Percentiles rank a stretch among this genome's conserved stretches.
These are phyloP conservation scores for Elachura formosa DNA, from an alignment of 2,113 vertebrate genomes.

Conservation along the genomic window DNA sequence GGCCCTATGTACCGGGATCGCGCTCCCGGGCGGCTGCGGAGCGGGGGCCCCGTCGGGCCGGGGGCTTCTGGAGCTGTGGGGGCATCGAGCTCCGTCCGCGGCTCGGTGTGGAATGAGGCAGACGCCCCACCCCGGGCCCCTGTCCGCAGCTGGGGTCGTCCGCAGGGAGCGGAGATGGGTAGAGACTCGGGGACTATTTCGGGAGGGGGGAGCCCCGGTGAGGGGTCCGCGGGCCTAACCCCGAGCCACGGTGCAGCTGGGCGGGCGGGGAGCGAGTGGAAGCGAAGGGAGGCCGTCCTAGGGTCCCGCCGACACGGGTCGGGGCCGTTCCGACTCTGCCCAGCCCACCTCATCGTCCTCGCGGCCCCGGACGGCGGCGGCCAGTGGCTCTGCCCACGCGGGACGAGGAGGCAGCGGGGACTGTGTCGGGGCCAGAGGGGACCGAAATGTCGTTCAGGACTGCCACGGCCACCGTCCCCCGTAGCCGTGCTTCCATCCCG, in stretches of 20 bases:
- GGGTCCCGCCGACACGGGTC: background rate
- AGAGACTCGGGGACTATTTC: background rate
- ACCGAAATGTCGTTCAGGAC: background rate
- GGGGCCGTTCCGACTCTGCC: too few relatives aligned
- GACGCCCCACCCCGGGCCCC: too few relatives aligned
- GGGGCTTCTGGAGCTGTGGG: too few relatives aligned
- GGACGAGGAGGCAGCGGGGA: background rate
- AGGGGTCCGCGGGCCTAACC: too few relatives aligned
- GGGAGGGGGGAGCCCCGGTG: too few relatives aligned
- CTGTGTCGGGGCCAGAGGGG: background rate
- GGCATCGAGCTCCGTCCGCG: too few relatives aligned
- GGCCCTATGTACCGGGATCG: too few relatives aligned
- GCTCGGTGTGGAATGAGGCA: background rate
- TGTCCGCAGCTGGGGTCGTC: background rate
- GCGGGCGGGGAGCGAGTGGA: too few relatives aligned
- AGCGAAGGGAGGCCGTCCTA: too few relatives aligned
- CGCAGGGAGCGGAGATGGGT: background rate
- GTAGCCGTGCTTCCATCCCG: background rate
- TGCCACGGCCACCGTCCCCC: too few relatives aligned
- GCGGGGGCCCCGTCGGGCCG: background rate
- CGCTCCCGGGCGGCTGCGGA: background rate
- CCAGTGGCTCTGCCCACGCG: background rate
- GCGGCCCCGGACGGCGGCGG: background rate
- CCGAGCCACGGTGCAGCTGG: background rate
- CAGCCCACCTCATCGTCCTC: too few relatives aligned